A percentile compares a stretch with the other conserved stretches of the same genome.
These are phyloP conservation scores for Bagarius yarrelli DNA, from an alignment of 2,113 vertebrate genomes.

Conservation along the genomic window DNA sequence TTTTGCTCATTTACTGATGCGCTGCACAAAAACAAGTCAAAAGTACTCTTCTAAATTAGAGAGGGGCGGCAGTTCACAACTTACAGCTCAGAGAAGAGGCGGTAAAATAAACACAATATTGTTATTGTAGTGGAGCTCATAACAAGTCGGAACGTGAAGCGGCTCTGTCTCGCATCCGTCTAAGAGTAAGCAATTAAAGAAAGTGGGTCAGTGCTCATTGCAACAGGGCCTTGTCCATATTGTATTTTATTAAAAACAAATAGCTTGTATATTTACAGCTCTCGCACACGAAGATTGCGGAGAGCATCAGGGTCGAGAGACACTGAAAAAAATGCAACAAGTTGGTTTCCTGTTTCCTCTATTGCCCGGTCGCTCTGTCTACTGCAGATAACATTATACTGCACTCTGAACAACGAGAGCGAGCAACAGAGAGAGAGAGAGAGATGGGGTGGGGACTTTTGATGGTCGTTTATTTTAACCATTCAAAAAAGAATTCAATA, in stretches of 20 bases:
- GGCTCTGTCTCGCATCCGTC: conserved; percentile 2
- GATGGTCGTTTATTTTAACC: too few relatives aligned
- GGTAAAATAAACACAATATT: background rate
- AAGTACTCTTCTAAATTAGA: background rate
- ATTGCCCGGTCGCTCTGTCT: background rate
- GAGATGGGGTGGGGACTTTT: too few relatives aligned
- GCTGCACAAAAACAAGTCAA: background rate
- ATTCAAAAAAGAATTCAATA: too few relatives aligned
- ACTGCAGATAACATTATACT: background rate
- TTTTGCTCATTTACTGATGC: conserved; percentile 23
- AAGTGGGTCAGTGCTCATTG: conserved; percentile 42
- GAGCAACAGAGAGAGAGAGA: background rate
- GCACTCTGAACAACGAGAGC: background rate
- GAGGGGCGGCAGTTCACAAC: background rate
- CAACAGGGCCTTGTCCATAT: conserved; percentile 25
- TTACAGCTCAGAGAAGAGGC: background rate
- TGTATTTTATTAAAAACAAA: conserved; percentile 45
- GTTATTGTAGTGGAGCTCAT: conserved; percentile 3
- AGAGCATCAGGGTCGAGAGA: conserved; percentile 13
- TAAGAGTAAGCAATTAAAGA: conserved; percentile 39
- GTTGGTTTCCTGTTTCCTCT: conserved; percentile 8
- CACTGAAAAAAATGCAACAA: conserved; percentile 14
- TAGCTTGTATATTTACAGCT: conserved; percentile 11
- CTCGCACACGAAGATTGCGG: background rate
- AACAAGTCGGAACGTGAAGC: conserved; percentile 16